Evolutionary conservation across 2,888 invertebrate species (phyloP), one percentile per base, ranked within the genome.

Genomic region (Rhogogaster chlorosoma): DNA sequence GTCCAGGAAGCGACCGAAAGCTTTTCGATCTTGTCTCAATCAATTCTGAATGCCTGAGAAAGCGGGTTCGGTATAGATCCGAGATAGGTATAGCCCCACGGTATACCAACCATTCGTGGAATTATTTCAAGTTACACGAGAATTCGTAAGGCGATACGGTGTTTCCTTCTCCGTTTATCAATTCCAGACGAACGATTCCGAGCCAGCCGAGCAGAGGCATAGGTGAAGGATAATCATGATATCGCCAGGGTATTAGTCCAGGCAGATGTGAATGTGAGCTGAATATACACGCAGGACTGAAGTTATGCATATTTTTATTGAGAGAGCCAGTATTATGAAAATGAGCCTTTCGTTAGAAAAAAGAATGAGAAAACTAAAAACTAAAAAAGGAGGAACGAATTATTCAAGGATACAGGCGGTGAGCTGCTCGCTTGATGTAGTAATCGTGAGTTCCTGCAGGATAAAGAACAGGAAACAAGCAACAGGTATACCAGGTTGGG

Each of bases 1-100:
- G 90, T 91, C 88, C 88, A 89, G 89, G 89, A 91, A 91, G 88
- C 90, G 89, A 89, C 87, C 88, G 67, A 83, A 83, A 83, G 83
- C 83, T 70, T 83, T 83, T 88, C 89, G 87, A 91, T 90, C 89
- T 89, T 88, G 85, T 86, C 87, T 89, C 89, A 88, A 89, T 89
- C 89, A 88, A 90, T 89, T 88, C 86, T 88, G 83, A 83, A 88
- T 87, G 88, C 86, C 87, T 86, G 84, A 84, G 86, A 86, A 86
- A 83, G 29, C 80, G 67, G 83, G 83, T 83, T 83, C 67, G 83
- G 80, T 83, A 42, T 64, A 49, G 83, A 82, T 84, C 67, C 70
- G 45, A 84, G 83, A 83, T 83, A 82, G 12, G 12, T 18, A 36
- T 53, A 73, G 26, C 29, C 29, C 83, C 67, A 9, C 38, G 42